Conservation (phyloP, 2,113 vertebrate species). For the Tetraodon nigroviridis region DNA sequence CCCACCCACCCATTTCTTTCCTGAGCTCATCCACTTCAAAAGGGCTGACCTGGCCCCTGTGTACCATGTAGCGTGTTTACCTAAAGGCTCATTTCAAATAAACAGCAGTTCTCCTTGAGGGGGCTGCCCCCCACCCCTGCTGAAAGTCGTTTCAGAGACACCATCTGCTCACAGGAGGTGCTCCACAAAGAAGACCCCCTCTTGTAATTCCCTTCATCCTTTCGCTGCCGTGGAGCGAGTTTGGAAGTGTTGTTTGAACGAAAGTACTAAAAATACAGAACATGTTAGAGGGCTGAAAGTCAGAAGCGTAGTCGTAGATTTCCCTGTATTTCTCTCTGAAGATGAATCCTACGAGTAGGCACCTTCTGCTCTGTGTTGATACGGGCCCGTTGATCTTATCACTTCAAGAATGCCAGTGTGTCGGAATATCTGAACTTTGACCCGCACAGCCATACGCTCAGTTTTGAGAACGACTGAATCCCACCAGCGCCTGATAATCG, state of each 20-base stretch:
- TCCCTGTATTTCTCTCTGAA: not conserved
- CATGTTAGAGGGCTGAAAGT: not conserved
- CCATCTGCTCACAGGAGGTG: constrained; percentile 53
- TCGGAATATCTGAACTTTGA: constrained; percentile 70
- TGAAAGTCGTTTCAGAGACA: constrained; percentile 48
- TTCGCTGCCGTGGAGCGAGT: not conserved
- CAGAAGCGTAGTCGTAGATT: not conserved
- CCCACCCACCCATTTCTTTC: constrained; percentile 55
- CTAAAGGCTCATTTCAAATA: constrained; percentile 73
- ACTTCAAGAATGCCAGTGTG: constrained; percentile 67
- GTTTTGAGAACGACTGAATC: constrained; percentile 29
- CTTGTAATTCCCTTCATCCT: constrained; percentile 24
- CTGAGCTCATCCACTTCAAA: constrained; percentile 71
- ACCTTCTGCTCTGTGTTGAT: constrained; percentile 59
- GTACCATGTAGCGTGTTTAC: constrained; percentile 69
- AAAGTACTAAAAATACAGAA: not conserved
- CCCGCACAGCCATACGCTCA: constrained; percentile 38
- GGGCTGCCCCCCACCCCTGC: constrained; percentile 36
- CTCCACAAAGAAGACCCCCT: constrained; percentile 28
- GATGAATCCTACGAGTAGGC: constrained; percentile 12
- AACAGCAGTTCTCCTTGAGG: constrained; percentile 65
- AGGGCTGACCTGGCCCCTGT: constrained; percentile 62
- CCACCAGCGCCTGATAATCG: constrained; percentile 51
- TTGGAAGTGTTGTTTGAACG: not conserved
- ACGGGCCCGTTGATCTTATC: constrained; percentile 68